Evolutionary conservation across 37 sponge, comb jelly and placozoan species (phyloP).

Genomic region (Chondrilla cf. caribensis): DNA sequence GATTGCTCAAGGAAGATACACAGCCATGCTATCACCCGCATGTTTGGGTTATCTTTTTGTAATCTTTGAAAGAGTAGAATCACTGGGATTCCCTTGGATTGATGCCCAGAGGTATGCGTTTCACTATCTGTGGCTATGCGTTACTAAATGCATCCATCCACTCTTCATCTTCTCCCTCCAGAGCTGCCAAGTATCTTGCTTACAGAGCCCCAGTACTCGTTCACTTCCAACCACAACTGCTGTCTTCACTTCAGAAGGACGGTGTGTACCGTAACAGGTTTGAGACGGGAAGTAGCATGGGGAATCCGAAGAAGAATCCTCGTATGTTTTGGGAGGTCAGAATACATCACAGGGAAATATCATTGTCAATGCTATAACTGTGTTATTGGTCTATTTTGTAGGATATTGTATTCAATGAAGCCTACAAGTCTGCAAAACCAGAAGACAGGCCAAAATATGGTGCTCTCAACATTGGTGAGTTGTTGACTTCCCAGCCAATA

Average conservation of each 20-base stretch:
- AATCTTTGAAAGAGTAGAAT: too few relatives aligned
- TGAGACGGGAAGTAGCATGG: not conserved
- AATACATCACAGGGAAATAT: too few relatives aligned
- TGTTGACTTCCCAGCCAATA: too few relatives aligned
- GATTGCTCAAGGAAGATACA: too few relatives aligned
- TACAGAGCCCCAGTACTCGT: not conserved
- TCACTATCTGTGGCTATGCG: too few relatives aligned
- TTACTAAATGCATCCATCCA: too few relatives aligned
- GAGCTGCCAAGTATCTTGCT: not conserved
- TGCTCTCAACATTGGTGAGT: not conserved
- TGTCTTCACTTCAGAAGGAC: not conserved
- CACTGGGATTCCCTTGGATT: too few relatives aligned
- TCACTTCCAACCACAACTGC: not conserved
- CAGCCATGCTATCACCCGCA: too few relatives aligned
- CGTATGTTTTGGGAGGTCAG: conserved; percentile 5
- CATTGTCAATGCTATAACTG: not conserved
- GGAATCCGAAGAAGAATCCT: not conserved
- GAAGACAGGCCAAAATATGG: conserved; percentile 10
- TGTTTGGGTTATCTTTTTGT: too few relatives aligned
- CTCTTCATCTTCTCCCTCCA: too few relatives aligned
- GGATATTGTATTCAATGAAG: not conserved
- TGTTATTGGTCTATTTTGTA: not conserved
- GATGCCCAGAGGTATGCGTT: too few relatives aligned
- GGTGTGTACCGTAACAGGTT: not conserved
- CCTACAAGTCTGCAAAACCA: not conserved